These are phyloP conservation scores for Ophiodon elongatus DNA, from an alignment of 2,113 vertebrate genomes.

Conservation along the genomic window DNA sequence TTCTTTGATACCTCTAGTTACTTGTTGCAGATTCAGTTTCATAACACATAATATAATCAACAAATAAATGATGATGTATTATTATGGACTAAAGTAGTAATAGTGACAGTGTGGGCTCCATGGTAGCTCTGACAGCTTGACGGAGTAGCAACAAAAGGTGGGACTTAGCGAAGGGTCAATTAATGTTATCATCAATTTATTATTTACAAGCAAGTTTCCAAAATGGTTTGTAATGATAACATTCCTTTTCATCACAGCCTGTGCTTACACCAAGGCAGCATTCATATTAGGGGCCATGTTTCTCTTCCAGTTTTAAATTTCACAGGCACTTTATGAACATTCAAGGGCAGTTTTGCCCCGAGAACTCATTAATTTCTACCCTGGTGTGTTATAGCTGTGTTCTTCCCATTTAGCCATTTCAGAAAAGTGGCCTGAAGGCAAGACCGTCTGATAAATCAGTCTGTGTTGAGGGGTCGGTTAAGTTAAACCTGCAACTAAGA, in stretches of 20 bases:
- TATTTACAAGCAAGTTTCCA: neutral
- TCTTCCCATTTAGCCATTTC: neutral
- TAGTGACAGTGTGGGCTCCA: too few relatives aligned
- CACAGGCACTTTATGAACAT: slow-evolving; percentile 22
- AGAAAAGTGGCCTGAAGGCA: neutral
- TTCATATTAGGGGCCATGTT: neutral
- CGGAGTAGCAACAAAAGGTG: too few relatives aligned
- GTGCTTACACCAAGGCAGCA: neutral
- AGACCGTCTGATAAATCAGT: neutral
- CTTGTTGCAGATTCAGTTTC: neutral
- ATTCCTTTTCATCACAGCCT: neutral
- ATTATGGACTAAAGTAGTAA: too few relatives aligned
- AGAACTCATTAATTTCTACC: slow-evolving; percentile 36
- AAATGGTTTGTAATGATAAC: neutral
- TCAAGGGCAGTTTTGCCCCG: slow-evolving; percentile 9
- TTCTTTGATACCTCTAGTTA: neutral
- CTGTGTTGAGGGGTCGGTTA: neutral
- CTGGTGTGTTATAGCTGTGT: slow-evolving; percentile 13
- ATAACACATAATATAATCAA: neutral
- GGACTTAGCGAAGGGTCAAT: neutral
- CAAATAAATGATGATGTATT: too few relatives aligned
- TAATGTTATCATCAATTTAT: neutral
- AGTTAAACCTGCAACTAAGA: neutral
- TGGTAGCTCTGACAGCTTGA: too few relatives aligned
- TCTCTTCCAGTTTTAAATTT: neutral